phyloP scores from a whole-genome alignment of 2,797 vertebrate genomes.

The Amniataba percoides region DNA sequence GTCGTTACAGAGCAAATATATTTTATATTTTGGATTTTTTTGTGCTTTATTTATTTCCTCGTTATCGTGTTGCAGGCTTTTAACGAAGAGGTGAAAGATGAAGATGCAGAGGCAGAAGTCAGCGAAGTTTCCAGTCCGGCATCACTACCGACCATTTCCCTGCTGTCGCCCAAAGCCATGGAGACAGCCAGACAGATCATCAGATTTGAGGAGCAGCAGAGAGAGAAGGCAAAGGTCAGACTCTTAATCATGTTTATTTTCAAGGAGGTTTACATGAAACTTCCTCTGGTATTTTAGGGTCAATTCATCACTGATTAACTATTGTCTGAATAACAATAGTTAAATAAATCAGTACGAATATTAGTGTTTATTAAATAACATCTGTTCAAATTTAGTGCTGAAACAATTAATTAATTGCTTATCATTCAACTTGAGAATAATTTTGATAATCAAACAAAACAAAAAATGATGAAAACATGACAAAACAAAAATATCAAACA shows the following conservation, averaged over 20 bases:
- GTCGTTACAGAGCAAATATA: neutral
- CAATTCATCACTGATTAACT: too few relatives aligned
- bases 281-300: too few relatives aligned
- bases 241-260: neutral
- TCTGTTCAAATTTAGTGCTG: too few relatives aligned
- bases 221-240: constrained; percentile 89
- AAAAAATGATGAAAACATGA: too few relatives aligned
- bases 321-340: too few relatives aligned
- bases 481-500: neutral
- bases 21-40: neutral
- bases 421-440: too few relatives aligned
- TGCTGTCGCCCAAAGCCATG: constrained; percentile 85
- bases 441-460: neutral
- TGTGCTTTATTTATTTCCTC: neutral
- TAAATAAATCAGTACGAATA: too few relatives aligned
- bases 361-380: too few relatives aligned
- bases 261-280: too few relatives aligned
- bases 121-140: constrained; percentile 40
- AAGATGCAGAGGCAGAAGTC: constrained; percentile 39
- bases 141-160: constrained; percentile 52
- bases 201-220: constrained; percentile 87
- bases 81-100: constrained; percentile 41
- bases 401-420: too few relatives aligned
- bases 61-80: constrained; percentile 15
- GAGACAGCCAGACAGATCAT: constrained; percentile 89